These are phyloP conservation scores for Dynastes grantii DNA, from an alignment of 2,888 invertebrate genomes.

Conservation along the genomic window DNA sequence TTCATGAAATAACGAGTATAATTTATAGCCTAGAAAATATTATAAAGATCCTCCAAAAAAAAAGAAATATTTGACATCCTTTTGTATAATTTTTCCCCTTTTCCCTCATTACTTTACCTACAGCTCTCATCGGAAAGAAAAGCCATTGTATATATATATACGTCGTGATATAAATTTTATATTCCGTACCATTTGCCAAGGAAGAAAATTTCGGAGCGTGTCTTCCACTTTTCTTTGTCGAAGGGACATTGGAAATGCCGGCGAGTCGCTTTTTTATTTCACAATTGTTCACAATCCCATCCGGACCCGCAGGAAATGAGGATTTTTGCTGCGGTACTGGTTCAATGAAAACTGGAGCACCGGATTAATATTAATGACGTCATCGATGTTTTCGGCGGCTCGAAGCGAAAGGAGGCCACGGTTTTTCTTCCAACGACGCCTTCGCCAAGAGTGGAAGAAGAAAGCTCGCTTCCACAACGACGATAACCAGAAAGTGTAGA, in stretches of 20 bases:
- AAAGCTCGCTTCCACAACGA: background rate
- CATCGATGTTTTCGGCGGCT: constrained; percentile 1
- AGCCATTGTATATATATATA: background rate
- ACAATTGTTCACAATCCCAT: constrained; percentile 15
- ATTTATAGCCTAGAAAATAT: too few species aligned
- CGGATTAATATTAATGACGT: constrained; percentile 24
- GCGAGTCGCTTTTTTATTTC: constrained; percentile 6
- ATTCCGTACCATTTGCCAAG: background rate
- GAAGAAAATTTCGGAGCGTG: background rate
- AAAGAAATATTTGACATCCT: too few species aligned
- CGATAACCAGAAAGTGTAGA: background rate
- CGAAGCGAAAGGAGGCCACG: background rate
- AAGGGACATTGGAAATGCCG: background rate
- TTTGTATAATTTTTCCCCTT: background rate
- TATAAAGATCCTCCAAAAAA: too few species aligned
- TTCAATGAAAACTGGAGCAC: constrained; percentile 1
- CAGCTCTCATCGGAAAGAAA: background rate
- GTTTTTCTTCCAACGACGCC: background rate
- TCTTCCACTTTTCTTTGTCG: constrained; percentile 17
- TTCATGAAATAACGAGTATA: too few species aligned
- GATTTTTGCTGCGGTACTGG: background rate
- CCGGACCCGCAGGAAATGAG: constrained; percentile 24
- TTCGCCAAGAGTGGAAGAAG: background rate
- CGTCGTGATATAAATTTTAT: constrained; percentile 5
- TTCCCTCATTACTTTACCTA: background rate